Base-by-base conservation (phyloP, 2,113 vertebrate genomes). In the Lethenteron reissneri region DNA sequence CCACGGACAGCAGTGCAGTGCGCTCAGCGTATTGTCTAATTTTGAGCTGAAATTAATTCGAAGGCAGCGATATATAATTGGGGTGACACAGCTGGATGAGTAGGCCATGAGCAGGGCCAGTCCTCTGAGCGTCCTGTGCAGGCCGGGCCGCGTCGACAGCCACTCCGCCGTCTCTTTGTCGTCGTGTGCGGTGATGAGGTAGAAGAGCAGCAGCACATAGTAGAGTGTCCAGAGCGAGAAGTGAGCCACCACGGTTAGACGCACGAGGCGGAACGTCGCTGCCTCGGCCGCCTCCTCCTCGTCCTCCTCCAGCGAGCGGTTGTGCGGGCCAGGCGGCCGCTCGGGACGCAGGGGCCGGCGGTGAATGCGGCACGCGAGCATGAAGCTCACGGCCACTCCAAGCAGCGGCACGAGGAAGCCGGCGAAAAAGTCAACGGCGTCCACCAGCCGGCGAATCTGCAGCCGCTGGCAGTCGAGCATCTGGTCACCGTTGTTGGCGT, bases 161-260 rank as follows among this genome's bases (percentile, higher is more conserved):
- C 25, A n/a, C 64, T 68, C 21, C 8, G 64, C n/a, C 10, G 8
- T 11, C n/a, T n/a, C 64, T 17, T n/a, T 68, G 2, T 17, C 64
- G n/a, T 68, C n/a, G n/a, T 68, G 11, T 9, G 25, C n/a, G n/a
- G n/a, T 25, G 64, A 68, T 25, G 25, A 68, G 64, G n/a, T 25
- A 25, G 64, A 25, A 17, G 64, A 99, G 77, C 70, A 97, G 84
- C 11, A 77, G 85, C 74, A 85, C 76, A 3, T 99, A 96, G 74
- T 95, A 90, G 0, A 92, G 94, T 1, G 90, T 91, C 94, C 94
- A 99, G 8, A 99, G 81, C 0, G 82, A 78, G 21, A 99, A 92
- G 80, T 99, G 92, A 1, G 88, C 78, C 10, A 87, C 90, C 72
- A 97, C 88, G 0, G 90, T 90, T 58, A 86, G 87, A 7, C 95